Base-by-base conservation (phyloP, 2,113 vertebrate species). In the Oceanites oceanicus region DNA sequence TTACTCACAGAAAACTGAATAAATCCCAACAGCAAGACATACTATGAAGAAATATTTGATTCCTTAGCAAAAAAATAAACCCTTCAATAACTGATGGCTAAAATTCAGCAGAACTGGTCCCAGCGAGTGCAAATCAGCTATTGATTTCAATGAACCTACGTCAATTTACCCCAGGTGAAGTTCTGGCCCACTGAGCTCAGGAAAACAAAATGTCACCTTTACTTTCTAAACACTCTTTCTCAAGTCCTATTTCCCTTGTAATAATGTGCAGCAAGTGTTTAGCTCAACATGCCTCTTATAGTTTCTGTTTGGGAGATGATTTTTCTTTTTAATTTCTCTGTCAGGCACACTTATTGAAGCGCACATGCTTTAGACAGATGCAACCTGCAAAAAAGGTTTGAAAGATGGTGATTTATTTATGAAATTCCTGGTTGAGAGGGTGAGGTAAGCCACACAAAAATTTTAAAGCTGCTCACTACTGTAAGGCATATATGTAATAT, bases 311-410 rank as follows among this genome's bases (percentile, higher is more conserved):
- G 83, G 86, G 83, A 94, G 95, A 95, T 95, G 95, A 96, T 97
- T 97, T 96, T 97, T 97, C 97, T 97, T 97, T 97, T 96, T 97
- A 97, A 97, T 96, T 97, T 97, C 97, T 97, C 92, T 96, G 97
- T 97, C 96, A 97, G 92, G 95, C 96, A 94, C 94, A 97, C 92
- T 96, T 97, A 97, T 85, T 97, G 96, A 95, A 97, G 97, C 91
- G 73, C 96, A 92, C 86, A 94, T 3, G 0, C 73, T 95, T 85
- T 52, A 96, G 95, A 97, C 95, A 96, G 94, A 94, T 87, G 94
- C 83, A 96, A 94, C 94, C 94, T 94, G 92, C 92, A 96, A 94
- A 94, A 94, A 83, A 74, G 80, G 36, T 78, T 95, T 97, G 97
- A 97, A 94, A 95, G 97, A 97, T 94, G 95, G 88, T 97, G 97